Conservation (phyloP, 2,113 vertebrate species). For the Epinephelus cyanopodus region DNA sequence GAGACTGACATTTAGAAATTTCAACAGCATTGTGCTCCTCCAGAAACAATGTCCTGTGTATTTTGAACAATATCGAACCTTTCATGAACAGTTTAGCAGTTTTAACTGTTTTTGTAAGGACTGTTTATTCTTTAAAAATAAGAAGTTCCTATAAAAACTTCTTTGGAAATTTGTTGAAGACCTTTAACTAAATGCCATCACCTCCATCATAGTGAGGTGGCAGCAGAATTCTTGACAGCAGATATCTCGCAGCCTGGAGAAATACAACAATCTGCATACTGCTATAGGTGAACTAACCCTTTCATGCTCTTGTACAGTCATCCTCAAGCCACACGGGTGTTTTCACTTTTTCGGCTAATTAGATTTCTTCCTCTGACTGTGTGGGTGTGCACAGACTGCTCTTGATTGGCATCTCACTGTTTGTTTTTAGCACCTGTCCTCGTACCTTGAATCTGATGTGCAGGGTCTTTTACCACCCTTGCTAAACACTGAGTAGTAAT, state of each 20-base stretch:
- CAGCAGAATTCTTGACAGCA: neutral
- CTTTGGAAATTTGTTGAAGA: neutral
- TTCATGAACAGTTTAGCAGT: neutral
- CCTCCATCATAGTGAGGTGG: neutral
- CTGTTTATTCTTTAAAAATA: neutral
- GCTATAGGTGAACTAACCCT: constrained; percentile 10
- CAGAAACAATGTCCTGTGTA: neutral
- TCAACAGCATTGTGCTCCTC: neutral
- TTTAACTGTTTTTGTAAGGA: neutral
- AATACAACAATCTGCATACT: neutral
- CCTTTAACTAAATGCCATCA: neutral
- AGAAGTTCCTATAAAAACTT: neutral
- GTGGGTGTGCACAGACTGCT: constrained; percentile 17
- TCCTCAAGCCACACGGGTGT: neutral
- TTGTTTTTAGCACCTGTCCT: constrained; percentile 14
- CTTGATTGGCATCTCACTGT: constrained; percentile 22
- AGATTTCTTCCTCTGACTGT: neutral
- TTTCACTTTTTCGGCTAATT: constrained; percentile 39
- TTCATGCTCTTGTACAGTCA: constrained; percentile 24
- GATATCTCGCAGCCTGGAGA: neutral
- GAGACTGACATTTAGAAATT: neutral
- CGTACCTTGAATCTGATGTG: neutral
- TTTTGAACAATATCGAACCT: no score
- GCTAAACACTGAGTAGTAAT: neutral
- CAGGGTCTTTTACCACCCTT: neutral